phyloP scores from a whole-genome alignment of 2,113 vertebrate genomes.

The Pterocles orientalis region DNA sequence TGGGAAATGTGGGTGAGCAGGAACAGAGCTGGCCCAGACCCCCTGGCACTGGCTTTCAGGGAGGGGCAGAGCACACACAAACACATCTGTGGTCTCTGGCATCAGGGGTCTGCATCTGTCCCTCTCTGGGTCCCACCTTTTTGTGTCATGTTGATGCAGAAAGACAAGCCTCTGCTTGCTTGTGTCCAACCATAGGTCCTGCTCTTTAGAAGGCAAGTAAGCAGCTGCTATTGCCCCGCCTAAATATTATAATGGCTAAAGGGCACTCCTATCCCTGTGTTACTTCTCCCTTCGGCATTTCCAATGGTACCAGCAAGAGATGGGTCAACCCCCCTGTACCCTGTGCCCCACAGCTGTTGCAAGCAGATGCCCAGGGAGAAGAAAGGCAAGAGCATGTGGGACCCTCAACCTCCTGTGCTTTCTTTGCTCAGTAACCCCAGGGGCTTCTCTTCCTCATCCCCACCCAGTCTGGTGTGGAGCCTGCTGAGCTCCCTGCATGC shows the following conservation, averaged over 20 bases:
- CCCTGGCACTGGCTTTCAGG: not conserved
- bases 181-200: not conserved
- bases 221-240: not conserved
- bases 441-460: not conserved
- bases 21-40: not conserved
- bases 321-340: too few species aligned
- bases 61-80: accelerated
- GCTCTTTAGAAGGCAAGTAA: not conserved
- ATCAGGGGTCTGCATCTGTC: not conserved
- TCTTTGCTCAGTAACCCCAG: not conserved
- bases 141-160: not conserved
- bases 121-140: not conserved
- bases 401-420: not conserved
- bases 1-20: not conserved
- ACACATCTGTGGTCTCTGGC: not conserved
- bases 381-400: not conserved
- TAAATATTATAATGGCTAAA: not conserved
- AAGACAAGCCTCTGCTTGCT: not conserved
- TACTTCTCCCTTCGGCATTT: not conserved
- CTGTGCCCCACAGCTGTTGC: too few species aligned
- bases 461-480: not conserved
- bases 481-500: not conserved
- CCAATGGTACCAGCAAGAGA: not conserved
- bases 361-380: not conserved
- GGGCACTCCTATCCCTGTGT: not conserved